Evolutionary conservation across 2,113 vertebrate genomes (phyloP), one percentile per base, ranked within the genome.

Genomic region (Brachypodius melanocephalos): DNA sequence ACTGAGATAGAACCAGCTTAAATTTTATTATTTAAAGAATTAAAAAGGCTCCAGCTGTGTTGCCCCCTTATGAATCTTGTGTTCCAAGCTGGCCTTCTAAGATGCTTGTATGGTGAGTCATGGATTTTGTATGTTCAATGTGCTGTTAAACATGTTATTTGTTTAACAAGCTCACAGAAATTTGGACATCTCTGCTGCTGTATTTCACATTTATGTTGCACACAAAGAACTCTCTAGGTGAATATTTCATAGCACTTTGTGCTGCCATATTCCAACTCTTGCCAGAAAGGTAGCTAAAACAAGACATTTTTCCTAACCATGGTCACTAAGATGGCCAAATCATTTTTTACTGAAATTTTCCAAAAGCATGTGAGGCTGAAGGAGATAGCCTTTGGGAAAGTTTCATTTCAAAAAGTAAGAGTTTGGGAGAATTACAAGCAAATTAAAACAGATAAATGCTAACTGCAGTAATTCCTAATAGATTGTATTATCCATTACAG

Each of bases 21-120:
- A 84, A 20, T 93, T 90, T 54, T 92, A 46, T 90, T 84, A 72
- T 81, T 94, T 86, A 77, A 79, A 88, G 69, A 87, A 88, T 20
- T 73, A 58, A 90, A 71, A 82, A 87, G 43, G 17, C 36, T 89
- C 78, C 73, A 85, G 69, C 78, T 91, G 81, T 78, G 84, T n/a
- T 83, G 24, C 22, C 20, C 43, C 18, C 31, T 18, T 36, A 58
- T 12, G 48, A 85, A 89, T 68, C 62, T 78, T 49, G 36, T 45
- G 34, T 51, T 93, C 81, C 69, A 90, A 55, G 42, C 2, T 75
- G 59, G 67, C 46, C 19, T 74, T 75, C 66, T 76, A 40, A 88
- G 46, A 86, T 32, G 36, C 12, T 66, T 88, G 19, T 43, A 91
- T 34, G 34, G 21, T 20, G 28, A 95, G n/a, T 93, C 67, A 88